These are phyloP conservation scores for Telmatherina bonti DNA, from an alignment of 2,797 vertebrate species.

Conservation along the genomic window DNA sequence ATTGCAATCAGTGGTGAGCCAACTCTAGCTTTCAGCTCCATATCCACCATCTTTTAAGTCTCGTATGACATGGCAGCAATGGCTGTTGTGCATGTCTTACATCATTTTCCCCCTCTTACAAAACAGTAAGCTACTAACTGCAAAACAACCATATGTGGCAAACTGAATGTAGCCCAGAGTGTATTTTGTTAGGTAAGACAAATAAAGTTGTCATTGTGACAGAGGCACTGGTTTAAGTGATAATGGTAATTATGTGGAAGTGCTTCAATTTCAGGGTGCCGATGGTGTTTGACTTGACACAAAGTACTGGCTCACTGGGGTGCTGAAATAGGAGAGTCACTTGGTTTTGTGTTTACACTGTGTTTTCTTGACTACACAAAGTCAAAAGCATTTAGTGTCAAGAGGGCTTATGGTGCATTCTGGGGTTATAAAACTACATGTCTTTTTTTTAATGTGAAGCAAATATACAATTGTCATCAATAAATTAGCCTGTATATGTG, in stretches of 20 bases:
- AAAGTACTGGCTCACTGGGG: not conserved
- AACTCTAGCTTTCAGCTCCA: not conserved
- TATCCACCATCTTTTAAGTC: not conserved
- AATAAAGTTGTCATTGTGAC: not conserved
- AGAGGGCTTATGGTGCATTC: not conserved
- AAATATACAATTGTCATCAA: not conserved
- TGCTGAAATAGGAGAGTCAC: not conserved
- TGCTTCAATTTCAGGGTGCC: not conserved
- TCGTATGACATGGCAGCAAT: not conserved
- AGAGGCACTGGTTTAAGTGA: not conserved
- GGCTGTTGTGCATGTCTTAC: not conserved
- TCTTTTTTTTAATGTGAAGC: too few relatives aligned
- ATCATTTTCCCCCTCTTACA: too few relatives aligned
- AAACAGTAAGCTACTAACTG: not conserved
- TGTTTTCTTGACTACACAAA: not conserved
- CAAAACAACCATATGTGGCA: not conserved
- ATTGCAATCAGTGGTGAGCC: not conserved
- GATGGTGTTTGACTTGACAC: not conserved
- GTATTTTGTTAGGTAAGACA: not conserved
- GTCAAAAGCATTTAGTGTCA: not conserved
- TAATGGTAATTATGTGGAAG: not conserved
- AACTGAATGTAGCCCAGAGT: not conserved
- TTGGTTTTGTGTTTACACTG: not conserved
- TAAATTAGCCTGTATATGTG: not conserved
- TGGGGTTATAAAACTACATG: not conserved